phyloP scores from a whole-genome alignment of 2,113 vertebrate species.

The Bos taurus region DNA sequence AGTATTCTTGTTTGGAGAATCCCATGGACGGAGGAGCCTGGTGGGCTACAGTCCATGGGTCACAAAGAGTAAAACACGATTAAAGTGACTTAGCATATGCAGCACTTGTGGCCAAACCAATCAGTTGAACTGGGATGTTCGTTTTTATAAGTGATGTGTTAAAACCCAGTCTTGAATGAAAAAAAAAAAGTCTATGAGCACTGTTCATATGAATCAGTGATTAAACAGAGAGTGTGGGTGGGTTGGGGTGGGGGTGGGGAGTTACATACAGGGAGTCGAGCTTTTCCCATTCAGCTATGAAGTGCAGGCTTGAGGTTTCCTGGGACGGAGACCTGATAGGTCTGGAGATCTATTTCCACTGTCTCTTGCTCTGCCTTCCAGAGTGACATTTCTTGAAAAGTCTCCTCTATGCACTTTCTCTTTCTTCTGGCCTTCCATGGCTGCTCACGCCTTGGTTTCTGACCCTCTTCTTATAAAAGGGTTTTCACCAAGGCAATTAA shows the following conservation, averaged over 20 bases:
- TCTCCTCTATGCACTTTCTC: not conserved
- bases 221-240: not conserved
- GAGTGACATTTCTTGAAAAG: not conserved
- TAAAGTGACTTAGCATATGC: not conserved
- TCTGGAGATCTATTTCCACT: not conserved
- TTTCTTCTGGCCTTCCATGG: not conserved
- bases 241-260: accelerated
- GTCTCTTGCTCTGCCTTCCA: not conserved
- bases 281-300: not conserved
- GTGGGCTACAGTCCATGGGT: not conserved
- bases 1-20: not conserved
- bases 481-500: not conserved
- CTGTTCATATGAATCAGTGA: not conserved
- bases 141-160: not conserved
- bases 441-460: not conserved
- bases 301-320: not conserved
- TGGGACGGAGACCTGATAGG: not conserved
- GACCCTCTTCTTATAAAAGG: not conserved
- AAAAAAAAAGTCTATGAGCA: not conserved
- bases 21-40: not conserved
- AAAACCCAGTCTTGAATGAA: not conserved
- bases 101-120: not conserved
- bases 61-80: accelerated
- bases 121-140: not conserved
- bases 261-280: not conserved